Conservation (phyloP, 2,797 vertebrate genomes). For the Pterois miles region DNA sequence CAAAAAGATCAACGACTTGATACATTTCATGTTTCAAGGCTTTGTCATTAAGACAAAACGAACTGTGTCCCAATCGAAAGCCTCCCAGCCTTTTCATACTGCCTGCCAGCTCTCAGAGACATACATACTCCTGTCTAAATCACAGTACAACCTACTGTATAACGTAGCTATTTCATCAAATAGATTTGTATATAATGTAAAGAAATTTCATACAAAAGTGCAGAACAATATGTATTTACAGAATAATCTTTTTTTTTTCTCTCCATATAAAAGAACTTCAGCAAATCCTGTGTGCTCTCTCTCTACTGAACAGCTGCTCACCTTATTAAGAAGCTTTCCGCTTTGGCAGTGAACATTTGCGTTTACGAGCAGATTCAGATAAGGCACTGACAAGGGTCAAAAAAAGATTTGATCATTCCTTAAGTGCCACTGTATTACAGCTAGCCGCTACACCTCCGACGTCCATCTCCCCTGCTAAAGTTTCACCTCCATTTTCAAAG, state of each 20-base stretch:
- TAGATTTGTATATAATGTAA: constrained; percentile 80
- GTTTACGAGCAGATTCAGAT: constrained; percentile 69
- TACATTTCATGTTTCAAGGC: constrained; percentile 82
- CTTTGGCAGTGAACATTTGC: constrained; percentile 72
- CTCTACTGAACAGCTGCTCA: constrained; percentile 63
- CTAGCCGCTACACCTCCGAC: constrained; percentile 22
- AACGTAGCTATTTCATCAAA: constrained; percentile 71
- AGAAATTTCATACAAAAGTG: constrained; percentile 81
- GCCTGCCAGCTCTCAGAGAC: constrained; percentile 65
- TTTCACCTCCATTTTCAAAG: constrained; percentile 22
- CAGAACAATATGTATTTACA: constrained; percentile 84
- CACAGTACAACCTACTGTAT: constrained; percentile 77
- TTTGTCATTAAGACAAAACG: constrained; percentile 82
- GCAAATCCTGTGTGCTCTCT: constrained; percentile 63
- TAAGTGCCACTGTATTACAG: constrained; percentile 59
- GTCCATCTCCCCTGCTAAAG: constrained; percentile 7
- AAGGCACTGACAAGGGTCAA: constrained; percentile 79
- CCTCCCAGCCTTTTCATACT: constrained; percentile 65
- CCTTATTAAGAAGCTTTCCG: constrained; percentile 58
- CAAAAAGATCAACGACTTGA: constrained; percentile 79
- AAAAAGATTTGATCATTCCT: constrained; percentile 63
- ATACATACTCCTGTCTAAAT: constrained; percentile 65
- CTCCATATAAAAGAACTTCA: constrained; percentile 67
- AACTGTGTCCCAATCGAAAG: constrained; percentile 80
- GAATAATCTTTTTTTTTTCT: constrained; percentile 69